phyloP scores from a whole-genome alignment of 2,113 vertebrate genomes.

The Tiliqua scincoides region DNA sequence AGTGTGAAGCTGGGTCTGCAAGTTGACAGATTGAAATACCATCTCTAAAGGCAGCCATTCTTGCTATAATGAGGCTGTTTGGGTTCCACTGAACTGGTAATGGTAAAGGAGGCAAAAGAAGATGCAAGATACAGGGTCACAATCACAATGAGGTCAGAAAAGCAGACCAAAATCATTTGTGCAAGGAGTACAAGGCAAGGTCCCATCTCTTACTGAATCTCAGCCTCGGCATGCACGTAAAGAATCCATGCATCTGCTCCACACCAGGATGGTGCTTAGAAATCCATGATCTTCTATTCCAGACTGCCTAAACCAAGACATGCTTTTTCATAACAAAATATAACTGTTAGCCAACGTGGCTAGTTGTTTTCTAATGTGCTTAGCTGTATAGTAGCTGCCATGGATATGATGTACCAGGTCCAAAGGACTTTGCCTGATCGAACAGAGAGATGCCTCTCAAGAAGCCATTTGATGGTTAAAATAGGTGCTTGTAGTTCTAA shows the following conservation, averaged over 20 bases:
- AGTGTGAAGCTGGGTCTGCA: neutral
- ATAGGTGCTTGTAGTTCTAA: neutral
- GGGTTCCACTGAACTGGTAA: neutral
- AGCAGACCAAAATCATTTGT: neutral
- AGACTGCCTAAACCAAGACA: neutral
- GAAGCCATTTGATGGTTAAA: neutral
- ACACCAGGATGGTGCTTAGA: neutral
- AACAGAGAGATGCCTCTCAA: neutral
- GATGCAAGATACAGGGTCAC: neutral
- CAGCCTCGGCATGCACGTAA: neutral
- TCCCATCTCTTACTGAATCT: neutral
- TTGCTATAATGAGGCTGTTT: neutral
- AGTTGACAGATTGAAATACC: slow-evolving; percentile 1
- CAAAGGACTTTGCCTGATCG: neutral
- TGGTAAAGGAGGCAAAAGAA: neutral
- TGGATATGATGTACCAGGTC: neutral
- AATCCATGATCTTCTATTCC: neutral
- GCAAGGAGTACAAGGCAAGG: neutral
- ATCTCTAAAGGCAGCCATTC: neutral
- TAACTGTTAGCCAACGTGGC: neutral
- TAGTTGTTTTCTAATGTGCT: neutral
- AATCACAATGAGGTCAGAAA: neutral
- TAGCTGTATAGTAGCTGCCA: neutral
- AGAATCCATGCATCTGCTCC: neutral
- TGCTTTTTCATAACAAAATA: neutral